phyloP scores from a whole-genome alignment of 2,113 vertebrate genomes.

The Apodemus sylvaticus region DNA sequence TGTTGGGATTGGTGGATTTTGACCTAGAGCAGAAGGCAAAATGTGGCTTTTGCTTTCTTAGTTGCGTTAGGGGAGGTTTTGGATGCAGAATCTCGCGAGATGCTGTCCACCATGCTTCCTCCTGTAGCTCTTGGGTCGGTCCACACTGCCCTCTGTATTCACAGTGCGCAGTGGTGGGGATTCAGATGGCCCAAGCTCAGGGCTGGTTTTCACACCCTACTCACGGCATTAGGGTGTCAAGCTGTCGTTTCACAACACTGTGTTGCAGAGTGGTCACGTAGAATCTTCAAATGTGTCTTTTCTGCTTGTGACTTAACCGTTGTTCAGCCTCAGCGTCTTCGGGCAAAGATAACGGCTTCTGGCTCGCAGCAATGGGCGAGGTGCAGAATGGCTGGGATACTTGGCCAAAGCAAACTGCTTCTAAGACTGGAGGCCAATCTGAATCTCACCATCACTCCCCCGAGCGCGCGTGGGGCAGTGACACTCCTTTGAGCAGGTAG shows the following conservation, averaged over 20 bases:
- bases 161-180: accelerated
- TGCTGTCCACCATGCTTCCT: accelerated
- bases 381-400: neutral
- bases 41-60: neutral
- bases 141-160: no score
- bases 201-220: neutral
- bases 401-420: neutral
- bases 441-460: accelerated
- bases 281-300: neutral
- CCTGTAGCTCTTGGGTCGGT: accelerated
- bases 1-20: neutral
- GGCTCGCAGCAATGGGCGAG: neutral
- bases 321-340: neutral
- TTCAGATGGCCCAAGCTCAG: neutral
- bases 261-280: neutral
- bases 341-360: neutral
- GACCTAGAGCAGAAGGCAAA: neutral
- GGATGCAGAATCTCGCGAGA: neutral
- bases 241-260: neutral
- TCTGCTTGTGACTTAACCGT: accelerated
- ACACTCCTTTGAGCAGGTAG: accelerated
- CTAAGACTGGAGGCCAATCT: accelerated
- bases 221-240: neutral
- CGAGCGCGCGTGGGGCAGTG: no score
- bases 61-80: neutral